Percentiles rank a stretch among this genome's conserved stretches.
Conservation (phyloP, 1,140 invertebrate species). For the Lanistes nyassanus region DNA sequence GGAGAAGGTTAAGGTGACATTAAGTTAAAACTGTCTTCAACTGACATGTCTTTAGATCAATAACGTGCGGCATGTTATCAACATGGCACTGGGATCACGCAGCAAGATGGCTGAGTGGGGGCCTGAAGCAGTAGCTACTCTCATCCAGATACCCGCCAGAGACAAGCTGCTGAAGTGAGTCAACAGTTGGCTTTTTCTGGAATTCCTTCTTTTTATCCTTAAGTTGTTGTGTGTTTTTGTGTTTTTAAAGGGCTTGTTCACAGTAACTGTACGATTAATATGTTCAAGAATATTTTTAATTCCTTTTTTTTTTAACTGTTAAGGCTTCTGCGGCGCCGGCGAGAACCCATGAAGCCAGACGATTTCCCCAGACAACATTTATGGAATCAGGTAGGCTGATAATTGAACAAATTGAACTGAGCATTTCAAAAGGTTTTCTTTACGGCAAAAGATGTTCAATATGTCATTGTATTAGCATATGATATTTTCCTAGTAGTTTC, state of each 20-base stretch:
- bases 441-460: not conserved
- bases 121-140: constrained; percentile 46
- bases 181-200: not conserved
- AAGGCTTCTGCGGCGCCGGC: constrained; percentile 38
- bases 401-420: not conserved
- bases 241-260: not conserved
- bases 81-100: constrained; percentile 54
- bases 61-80: constrained; percentile 57
- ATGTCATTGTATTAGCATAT: not conserved
- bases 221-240: not conserved
- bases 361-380: constrained; percentile 30
- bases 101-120: constrained; percentile 50
- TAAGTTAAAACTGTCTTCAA: too few species aligned
- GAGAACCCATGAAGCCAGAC: constrained; percentile 36
- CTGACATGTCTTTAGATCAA: constrained; percentile 50
- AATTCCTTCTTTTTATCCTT: not conserved
- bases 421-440: not conserved
- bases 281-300: not conserved
- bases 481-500: not conserved
- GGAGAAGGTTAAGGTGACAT: too few species aligned
- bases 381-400: constrained; percentile 46
- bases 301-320: not conserved
- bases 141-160: constrained; percentile 52
- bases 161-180: constrained; percentile 53
- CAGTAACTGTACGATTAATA: not conserved